Percentiles rank a stretch among this genome's conserved stretches.
These are phyloP conservation scores for Calosoma granatense DNA, from an alignment of 1,140 invertebrate genomes.

Conservation along the genomic window DNA sequence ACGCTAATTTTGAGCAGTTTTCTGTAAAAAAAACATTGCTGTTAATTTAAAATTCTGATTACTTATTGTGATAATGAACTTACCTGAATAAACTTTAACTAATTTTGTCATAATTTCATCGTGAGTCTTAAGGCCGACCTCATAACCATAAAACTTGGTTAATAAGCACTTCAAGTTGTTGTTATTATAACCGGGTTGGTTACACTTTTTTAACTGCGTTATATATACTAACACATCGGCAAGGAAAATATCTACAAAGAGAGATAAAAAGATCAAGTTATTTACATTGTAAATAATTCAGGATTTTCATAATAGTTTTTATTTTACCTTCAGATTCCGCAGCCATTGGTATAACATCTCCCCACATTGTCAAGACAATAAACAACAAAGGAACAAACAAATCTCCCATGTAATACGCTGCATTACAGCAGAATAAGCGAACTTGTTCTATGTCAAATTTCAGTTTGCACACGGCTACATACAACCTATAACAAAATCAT, in stretches of 20 bases:
- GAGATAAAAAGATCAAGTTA: background rate
- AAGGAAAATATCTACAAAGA: background rate
- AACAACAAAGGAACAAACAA: background rate
- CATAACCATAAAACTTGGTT: background rate
- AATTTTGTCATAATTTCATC: background rate
- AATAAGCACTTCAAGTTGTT: background rate
- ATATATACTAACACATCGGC: background rate
- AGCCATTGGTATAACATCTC: background rate
- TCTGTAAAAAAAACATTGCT: background rate
- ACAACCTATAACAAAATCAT: background rate
- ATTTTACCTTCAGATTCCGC: background rate
- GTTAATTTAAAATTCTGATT: background rate
- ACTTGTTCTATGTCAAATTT: background rate
- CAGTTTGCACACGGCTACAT: background rate
- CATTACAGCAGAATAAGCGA: background rate
- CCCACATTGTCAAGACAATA: background rate
- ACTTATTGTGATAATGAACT: background rate
- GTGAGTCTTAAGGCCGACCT: background rate
- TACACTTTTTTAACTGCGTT: background rate
- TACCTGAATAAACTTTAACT: background rate
- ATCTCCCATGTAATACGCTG: background rate
- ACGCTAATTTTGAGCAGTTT: background rate
- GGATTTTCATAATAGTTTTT: background rate
- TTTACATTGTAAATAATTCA: background rate
- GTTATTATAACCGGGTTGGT: background rate